Evolutionary conservation across 2,888 invertebrate species (phyloP), one percentile per base, ranked within the genome.

Genomic region (Acanthoscelides obtectus): DNA sequence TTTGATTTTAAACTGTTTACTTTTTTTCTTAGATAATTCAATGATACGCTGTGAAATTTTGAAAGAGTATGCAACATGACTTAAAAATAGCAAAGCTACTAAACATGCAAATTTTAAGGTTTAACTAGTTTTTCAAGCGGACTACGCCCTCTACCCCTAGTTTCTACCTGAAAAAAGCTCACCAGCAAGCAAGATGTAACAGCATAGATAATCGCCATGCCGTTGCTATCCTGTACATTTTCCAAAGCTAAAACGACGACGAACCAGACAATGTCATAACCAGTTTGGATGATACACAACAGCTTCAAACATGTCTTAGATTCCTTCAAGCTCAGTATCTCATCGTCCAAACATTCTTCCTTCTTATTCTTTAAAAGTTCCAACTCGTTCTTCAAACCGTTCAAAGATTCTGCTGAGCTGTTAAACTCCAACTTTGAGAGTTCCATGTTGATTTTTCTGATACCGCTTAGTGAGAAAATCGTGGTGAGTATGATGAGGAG

Each of bases 181-280:
- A 90, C 90, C 89, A 91, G 88, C 72, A 87, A 83, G 75, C 88
- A 86, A 20, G 89, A 88, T 21, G 88, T 85, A 66, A 90, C 84
- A 65, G 89, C 85, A 78, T 90, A 90, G 70, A 90, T 87, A 0
- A 89, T 86, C 0, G 90, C 89, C 73, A 90, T 90, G 3, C 88
- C 87, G 86, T 88, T 89, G 78, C 89, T 89, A 0, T 88, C 84
- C 72, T 85, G 85, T 1, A 90, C 88, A 80, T 92, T 92, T 81
- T 93, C 92, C 65, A 93, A 87, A 0, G 92, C 92, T 27, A 92
- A 87, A 3, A 93, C 92, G 0, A 91, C 91, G 84, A 92, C 88
- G 77, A 92, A 92, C 93, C 93, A 93, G 78, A 91, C 90, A 21
- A 92, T 89, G 17, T 91, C 90, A 79, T 92, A 91, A 75, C 90